These are phyloP conservation scores for Pterophyllum scalare DNA, from an alignment of 2,113 vertebrate species.

Conservation along the genomic window DNA sequence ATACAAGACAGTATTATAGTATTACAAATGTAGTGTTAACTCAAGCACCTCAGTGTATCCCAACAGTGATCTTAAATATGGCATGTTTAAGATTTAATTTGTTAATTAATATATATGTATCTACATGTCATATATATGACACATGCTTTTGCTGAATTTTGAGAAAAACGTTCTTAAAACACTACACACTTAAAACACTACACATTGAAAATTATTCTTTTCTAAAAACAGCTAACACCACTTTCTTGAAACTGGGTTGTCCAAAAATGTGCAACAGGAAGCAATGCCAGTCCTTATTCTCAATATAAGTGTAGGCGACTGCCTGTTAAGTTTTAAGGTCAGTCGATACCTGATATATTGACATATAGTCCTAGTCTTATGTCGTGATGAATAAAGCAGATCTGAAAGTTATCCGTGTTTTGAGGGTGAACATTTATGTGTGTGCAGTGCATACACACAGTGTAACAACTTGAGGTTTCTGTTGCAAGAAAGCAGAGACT, in stretches of 20 bases:
- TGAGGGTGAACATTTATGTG: slow-evolving; percentile 16
- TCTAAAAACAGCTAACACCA: neutral
- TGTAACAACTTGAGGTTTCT: neutral
- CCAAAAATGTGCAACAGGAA: neutral
- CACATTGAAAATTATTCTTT: neutral
- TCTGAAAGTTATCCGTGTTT: slow-evolving; percentile 22
- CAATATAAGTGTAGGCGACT: neutral
- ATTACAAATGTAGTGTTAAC: neutral
- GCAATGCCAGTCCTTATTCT: neutral
- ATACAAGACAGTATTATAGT: neutral
- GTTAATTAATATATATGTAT: too few relatives aligned
- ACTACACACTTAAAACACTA: neutral
- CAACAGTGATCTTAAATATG: too few relatives aligned
- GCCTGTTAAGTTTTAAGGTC: slow-evolving; percentile 10
- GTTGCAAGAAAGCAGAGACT: slow-evolving; percentile 13
- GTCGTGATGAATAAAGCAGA: slow-evolving; percentile 1
- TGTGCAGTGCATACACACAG: neutral
- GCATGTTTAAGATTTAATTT: too few relatives aligned
- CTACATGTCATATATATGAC: too few relatives aligned
- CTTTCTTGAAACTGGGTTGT: neutral
- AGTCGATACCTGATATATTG: slow-evolving; percentile 10
- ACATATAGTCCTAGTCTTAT: slow-evolving; percentile 31
- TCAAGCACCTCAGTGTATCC: neutral
- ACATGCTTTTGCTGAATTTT: neutral
- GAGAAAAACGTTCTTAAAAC: neutral